phyloP scores from a whole-genome alignment of 2,888 invertebrate genomes.

The Torymus texanus region DNA sequence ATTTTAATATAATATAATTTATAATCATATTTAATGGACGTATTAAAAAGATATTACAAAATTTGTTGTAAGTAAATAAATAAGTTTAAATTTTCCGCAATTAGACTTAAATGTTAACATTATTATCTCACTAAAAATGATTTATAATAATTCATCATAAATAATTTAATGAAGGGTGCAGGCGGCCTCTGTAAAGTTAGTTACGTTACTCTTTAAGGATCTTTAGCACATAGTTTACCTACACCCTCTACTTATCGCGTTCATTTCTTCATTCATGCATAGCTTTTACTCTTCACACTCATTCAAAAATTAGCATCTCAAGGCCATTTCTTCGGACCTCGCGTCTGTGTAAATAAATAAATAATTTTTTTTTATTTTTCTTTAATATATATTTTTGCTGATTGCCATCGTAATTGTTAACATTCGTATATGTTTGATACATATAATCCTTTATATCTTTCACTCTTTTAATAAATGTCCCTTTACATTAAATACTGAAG shows the following conservation, averaged over 20 bases:
- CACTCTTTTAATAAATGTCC: conserved; percentile 27
- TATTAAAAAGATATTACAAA: conserved; percentile 49
- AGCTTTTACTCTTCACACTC: conserved; percentile 24
- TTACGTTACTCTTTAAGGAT: conserved; percentile 25
- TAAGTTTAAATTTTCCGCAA: conserved; percentile 35
- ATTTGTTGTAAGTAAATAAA: conserved; percentile 47
- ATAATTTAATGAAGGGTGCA: conserved; percentile 64
- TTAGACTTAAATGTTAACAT: conserved; percentile 32
- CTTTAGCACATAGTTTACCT: conserved; percentile 14
- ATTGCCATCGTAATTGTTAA: conserved; percentile 39
- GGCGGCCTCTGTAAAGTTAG: conserved; percentile 52
- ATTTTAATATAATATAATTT: conserved; percentile 38
- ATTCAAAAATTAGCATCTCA: conserved; percentile 45
- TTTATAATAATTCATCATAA: conserved; percentile 55
- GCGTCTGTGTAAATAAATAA: conserved; percentile 49
- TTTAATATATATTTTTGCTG: conserved; percentile 26
- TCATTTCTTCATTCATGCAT: conserved; percentile 36
- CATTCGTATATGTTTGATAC: conserved; percentile 25
- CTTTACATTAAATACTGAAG: conserved; percentile 53
- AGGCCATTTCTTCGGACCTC: conserved; percentile 44
- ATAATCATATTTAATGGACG: conserved; percentile 40
- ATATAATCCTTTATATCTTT: conserved; percentile 27
- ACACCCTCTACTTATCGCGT: conserved; percentile 21
- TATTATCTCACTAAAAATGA: conserved; percentile 48
- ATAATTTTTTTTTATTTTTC: conserved; percentile 16